phyloP scores from a whole-genome alignment of 2,888 invertebrate genomes.

The Chymomyza amoena region DNA sequence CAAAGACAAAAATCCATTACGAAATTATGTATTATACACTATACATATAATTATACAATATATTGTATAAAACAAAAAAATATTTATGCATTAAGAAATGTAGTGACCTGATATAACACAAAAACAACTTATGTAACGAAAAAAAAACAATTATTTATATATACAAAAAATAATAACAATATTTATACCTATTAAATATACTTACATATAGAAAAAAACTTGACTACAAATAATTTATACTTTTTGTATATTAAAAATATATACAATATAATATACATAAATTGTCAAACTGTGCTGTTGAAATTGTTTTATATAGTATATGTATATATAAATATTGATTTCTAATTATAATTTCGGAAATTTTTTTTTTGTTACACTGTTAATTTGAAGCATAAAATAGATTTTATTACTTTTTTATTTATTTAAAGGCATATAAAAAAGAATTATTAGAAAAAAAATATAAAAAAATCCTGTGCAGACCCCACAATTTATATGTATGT shows the following conservation, averaged over 20 bases:
- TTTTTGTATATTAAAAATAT: slow-evolving; percentile 51
- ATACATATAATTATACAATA: slow-evolving; percentile 1
- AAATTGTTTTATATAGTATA: neutral
- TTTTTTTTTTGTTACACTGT: no score
- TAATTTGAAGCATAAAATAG: no score
- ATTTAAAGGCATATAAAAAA: no score
- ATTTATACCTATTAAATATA: slow-evolving; percentile 20
- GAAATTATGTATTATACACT: slow-evolving; percentile 2
- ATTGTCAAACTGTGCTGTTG: neutral
- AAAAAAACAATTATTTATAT: slow-evolving; percentile 32
- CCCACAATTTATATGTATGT: no score
- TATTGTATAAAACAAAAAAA: neutral
- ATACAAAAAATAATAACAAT: slow-evolving; percentile 26
- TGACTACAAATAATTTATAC: slow-evolving; percentile 46
- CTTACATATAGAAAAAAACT: slow-evolving; percentile 16
- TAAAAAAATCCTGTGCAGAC: no score
- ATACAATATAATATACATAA: neutral
- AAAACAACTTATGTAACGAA: slow-evolving; percentile 14
- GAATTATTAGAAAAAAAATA: no score
- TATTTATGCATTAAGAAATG: slow-evolving; percentile 48
- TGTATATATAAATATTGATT: neutral
- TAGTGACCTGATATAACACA: slow-evolving; percentile 61
- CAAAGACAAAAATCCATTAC: slow-evolving; percentile 30
- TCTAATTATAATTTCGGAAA: neutral
- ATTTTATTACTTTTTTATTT: no score